These are phyloP conservation scores for Sipha flava DNA, from an alignment of 1,140 invertebrate species.

Conservation along the genomic window DNA sequence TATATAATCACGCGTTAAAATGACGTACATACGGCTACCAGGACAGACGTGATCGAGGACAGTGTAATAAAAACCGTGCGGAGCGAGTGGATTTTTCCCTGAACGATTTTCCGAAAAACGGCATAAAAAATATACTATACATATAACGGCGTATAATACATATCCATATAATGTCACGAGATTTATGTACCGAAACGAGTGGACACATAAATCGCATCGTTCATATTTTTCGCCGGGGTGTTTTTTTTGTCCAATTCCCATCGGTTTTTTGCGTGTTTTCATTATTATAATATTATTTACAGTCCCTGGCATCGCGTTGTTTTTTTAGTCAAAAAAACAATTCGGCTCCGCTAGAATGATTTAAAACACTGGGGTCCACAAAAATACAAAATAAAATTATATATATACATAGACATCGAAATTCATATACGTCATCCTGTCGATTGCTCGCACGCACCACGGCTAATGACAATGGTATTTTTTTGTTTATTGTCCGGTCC, in stretches of 20 bases:
- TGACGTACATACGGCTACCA: background rate
- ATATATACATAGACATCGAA: background rate
- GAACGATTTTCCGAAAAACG: slow-evolving; percentile 7
- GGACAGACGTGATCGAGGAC: background rate
- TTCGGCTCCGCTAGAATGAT: background rate
- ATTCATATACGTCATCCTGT: background rate
- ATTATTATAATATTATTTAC: slow-evolving; percentile 18
- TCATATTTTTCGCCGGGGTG: slow-evolving; percentile 12
- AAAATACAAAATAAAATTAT: slow-evolving; percentile 8
- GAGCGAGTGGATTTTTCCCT: background rate
- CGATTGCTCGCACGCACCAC: background rate
- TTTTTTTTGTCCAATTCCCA: background rate
- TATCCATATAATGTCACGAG: background rate
- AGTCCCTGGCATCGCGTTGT: background rate
- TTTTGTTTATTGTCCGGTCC: background rate
- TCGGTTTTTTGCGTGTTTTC: slow-evolving; percentile 19
- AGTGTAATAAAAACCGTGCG: background rate
- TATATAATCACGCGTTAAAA: slow-evolving; percentile 9
- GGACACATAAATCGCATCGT: slow-evolving; percentile 27
- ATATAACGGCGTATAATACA: background rate
- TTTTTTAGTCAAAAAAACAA: slow-evolving; percentile 4
- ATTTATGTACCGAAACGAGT: slow-evolving; percentile 23
- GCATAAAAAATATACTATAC: background rate
- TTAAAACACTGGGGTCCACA: slow-evolving; percentile 9
- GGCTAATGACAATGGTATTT: slow-evolving; percentile 7